Percentiles rank a stretch among this genome's conserved stretches.
phyloP scores from a whole-genome alignment of 2,797 vertebrate species.

The Neopelma chrysocephalum region DNA sequence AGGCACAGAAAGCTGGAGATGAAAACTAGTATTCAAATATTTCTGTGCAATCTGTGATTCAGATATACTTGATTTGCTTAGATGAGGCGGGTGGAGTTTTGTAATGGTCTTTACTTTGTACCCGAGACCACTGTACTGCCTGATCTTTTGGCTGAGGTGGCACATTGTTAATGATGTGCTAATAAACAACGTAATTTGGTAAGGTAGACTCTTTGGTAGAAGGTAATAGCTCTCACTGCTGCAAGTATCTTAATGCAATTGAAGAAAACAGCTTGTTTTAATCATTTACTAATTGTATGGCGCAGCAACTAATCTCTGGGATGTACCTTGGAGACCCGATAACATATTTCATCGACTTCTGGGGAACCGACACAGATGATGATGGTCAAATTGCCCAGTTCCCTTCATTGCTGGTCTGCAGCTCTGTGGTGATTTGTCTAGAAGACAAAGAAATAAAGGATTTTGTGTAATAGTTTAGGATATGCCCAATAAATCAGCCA shows the following conservation, averaged over 20 bases:
- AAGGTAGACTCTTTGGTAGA: not conserved
- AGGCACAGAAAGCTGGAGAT: not conserved
- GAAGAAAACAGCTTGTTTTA: slow-evolving; percentile 48
- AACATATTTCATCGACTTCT: not conserved
- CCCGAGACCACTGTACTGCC: not conserved
- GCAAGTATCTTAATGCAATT: slow-evolving; percentile 1
- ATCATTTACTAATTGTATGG: slow-evolving; percentile 34
- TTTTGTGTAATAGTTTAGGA: not conserved
- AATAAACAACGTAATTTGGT: slow-evolving; percentile 19
- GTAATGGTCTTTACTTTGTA: not conserved
- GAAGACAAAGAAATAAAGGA: slow-evolving; percentile 43
- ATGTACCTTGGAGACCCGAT: slow-evolving; percentile 33
- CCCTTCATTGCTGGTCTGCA: slow-evolving; percentile 29
- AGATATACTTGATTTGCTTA: not conserved
- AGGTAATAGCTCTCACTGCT: not conserved
- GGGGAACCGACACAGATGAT: not conserved
- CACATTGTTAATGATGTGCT: slow-evolving; percentile 12
- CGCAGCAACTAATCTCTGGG: not conserved
- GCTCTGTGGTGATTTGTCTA: slow-evolving; percentile 28
- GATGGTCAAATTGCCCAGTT: slow-evolving; percentile 6
- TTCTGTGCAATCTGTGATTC: not conserved
- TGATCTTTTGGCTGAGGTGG: not conserved
- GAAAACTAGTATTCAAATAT: slow-evolving; percentile 26
- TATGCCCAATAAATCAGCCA: not conserved
- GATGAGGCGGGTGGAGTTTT: not conserved